phyloP scores from a whole-genome alignment of 2,888 invertebrate genomes.

The Cephonodes hylas region DNA sequence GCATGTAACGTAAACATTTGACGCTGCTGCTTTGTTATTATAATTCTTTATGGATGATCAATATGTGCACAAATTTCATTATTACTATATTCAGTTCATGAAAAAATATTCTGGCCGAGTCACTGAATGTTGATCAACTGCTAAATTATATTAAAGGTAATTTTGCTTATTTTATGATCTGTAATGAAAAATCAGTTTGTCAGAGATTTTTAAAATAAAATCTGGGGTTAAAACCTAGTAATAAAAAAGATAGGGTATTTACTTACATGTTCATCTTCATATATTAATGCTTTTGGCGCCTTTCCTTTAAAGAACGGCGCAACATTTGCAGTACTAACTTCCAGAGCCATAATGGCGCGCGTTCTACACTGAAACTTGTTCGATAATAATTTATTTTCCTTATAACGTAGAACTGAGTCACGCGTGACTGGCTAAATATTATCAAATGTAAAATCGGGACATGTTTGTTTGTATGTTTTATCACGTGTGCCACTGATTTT shows the following conservation, averaged over 20 bases:
- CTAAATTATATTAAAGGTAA: no score
- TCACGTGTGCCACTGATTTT: background rate
- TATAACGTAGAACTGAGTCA: background rate
- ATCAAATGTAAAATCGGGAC: background rate
- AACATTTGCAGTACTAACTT: background rate
- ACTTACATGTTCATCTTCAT: conserved; percentile 51
- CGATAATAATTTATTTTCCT: background rate
- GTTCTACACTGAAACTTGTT: background rate
- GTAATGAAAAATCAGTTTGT: no score
- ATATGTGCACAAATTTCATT: no score
- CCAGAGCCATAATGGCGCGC: background rate
- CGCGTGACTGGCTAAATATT: background rate
- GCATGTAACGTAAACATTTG: no score
- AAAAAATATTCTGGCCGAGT: no score
- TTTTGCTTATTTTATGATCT: no score
- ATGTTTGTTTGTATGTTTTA: background rate
- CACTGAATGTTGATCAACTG: no score
- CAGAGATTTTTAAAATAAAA: background rate
- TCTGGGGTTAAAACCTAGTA: no score
- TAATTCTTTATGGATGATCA: no score
- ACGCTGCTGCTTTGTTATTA: no score
- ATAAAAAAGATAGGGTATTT: background rate
- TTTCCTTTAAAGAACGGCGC: background rate
- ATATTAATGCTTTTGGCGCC: conserved; percentile 35
- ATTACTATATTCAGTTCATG: no score